A percentile compares a stretch with the other conserved stretches of the same genome.
Evolutionary conservation across 2,888 invertebrate genomes (phyloP).

Genomic region (Dasypolia templi): DNA sequence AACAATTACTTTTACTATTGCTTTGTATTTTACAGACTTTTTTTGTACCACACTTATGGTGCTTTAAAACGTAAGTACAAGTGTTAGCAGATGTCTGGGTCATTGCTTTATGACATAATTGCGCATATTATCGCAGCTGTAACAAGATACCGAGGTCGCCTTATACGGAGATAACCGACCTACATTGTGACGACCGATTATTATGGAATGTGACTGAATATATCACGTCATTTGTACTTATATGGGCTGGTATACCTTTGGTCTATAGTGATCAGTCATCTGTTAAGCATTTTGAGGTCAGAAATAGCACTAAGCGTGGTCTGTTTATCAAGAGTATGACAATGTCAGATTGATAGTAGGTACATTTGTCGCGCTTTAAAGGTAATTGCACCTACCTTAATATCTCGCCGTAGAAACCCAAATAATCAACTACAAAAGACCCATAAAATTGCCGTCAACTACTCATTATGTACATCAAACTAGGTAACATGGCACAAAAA

Average conservation of each 20-base stretch:
- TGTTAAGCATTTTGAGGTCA: constrained; percentile 22
- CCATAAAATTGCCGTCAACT: too few species aligned
- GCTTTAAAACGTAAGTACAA: constrained; percentile 29
- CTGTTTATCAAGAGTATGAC: background rate
- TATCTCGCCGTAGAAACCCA: background rate
- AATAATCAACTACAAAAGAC: background rate
- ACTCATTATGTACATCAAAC: too few species aligned
- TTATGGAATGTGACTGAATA: constrained; percentile 34
- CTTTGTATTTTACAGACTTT: too few species aligned
- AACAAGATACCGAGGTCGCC: constrained; percentile 60
- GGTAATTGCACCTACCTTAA: background rate
- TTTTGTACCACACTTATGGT: too few species aligned
- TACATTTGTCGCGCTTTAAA: too few species aligned
- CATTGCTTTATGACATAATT: constrained; percentile 55
- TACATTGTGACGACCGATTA: constrained; percentile 31
- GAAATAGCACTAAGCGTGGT: background rate
- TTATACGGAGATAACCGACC: constrained; percentile 57
- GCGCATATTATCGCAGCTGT: constrained; percentile 31
- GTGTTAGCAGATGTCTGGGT: constrained; percentile 34
- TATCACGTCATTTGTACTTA: constrained; percentile 4
- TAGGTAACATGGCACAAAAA: too few species aligned
- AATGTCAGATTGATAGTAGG: background rate
- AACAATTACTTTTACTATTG: too few species aligned
- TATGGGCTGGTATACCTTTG: constrained; percentile 3
- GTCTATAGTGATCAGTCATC: background rate